These are phyloP conservation scores for Nasonia longicornis DNA, from an alignment of 1,140 invertebrate species.

Conservation along the genomic window DNA sequence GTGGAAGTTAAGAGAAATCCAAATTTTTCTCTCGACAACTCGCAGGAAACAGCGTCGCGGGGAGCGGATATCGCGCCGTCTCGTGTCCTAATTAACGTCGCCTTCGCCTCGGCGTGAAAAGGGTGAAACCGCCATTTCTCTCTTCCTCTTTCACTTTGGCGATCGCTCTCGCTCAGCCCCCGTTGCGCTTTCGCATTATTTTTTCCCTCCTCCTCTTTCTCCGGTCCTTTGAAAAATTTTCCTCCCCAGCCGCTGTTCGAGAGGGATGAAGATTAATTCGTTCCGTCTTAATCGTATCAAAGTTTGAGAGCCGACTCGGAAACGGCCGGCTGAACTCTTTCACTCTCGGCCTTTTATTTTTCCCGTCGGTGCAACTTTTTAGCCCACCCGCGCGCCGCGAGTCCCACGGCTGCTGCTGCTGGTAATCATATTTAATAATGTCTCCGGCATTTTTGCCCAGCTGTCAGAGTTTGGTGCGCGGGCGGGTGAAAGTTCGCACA, in stretches of 20 bases:
- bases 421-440: slow-evolving; percentile 70
- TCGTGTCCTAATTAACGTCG: slow-evolving; percentile 47
- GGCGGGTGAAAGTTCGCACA: slow-evolving; percentile 51
- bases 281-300: slow-evolving; percentile 71
- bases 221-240: slow-evolving; percentile 45
- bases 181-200: slow-evolving; percentile 44
- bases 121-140: slow-evolving; percentile 21
- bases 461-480: slow-evolving; percentile 58
- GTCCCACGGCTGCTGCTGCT: slow-evolving; percentile 29
- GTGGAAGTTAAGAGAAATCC: slow-evolving; percentile 8
- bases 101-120: slow-evolving; percentile 40
- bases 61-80: slow-evolving; percentile 26
- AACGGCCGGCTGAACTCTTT: slow-evolving; percentile 57
- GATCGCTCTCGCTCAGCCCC: slow-evolving; percentile 56
- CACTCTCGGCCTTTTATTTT: slow-evolving; percentile 45
- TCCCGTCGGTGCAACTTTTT: slow-evolving; percentile 54
- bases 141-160: slow-evolving; percentile 49
- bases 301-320: slow-evolving; percentile 65
- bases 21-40: background rate
- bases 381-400: slow-evolving; percentile 22
- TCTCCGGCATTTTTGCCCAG: slow-evolving; percentile 64
- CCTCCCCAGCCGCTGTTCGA: slow-evolving; percentile 51
- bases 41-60: no score
- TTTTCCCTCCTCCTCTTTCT: slow-evolving; percentile 54
- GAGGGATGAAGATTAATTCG: slow-evolving; percentile 70